Evolutionary conservation across 2,888 invertebrate genomes (phyloP).

Genomic region (Euplagia quadripunctaria): DNA sequence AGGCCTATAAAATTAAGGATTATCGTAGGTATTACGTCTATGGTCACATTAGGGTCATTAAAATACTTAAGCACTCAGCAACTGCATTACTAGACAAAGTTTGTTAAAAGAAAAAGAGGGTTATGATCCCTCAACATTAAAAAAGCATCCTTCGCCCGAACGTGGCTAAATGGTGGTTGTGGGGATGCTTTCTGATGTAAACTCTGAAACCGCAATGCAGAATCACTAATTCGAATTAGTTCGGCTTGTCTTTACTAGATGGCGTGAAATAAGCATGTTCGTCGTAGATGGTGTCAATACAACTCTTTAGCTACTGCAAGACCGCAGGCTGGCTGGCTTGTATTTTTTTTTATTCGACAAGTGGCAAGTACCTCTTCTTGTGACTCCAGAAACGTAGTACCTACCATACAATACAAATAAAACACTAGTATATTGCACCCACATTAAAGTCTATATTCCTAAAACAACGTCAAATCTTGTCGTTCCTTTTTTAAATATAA

Average conservation of each 20-base stretch:
- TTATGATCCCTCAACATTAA: neutral
- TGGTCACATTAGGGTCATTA: neutral
- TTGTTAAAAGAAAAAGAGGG: neutral
- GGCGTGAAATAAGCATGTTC: neutral
- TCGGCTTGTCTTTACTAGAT: neutral
- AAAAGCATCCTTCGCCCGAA: neutral
- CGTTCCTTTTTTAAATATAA: neutral
- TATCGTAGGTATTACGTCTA: neutral
- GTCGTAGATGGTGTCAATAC: neutral
- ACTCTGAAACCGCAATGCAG: neutral
- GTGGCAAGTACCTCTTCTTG: neutral
- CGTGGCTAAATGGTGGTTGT: too few relatives aligned
- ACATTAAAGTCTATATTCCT: slow-evolving; percentile 1
- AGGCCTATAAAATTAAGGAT: neutral
- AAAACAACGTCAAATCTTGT: neutral
- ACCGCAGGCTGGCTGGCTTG: neutral
- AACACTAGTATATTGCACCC: slow-evolving; percentile 6
- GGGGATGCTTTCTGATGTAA: neutral
- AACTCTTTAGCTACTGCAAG: neutral
- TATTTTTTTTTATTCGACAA: neutral
- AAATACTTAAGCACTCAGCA: neutral
- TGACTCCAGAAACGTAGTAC: neutral
- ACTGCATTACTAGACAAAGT: neutral
- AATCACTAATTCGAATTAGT: neutral
- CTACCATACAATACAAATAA: neutral